Conservation (phyloP, 2,113 vertebrate genomes). For the Sylvietta virens region DNA sequence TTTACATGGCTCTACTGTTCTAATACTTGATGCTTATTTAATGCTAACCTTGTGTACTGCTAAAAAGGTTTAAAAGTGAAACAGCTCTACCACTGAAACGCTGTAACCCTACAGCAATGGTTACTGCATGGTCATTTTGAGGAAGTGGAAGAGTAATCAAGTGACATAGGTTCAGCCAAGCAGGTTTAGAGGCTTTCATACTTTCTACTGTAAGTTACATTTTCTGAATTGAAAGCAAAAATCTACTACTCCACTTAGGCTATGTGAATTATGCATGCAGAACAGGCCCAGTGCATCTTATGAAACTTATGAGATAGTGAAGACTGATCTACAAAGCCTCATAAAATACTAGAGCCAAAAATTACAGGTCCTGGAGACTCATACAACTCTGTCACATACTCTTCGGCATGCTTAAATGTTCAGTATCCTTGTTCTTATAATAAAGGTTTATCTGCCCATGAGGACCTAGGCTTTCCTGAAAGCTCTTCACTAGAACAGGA, state of each 20-base stretch:
- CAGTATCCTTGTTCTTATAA: background rate
- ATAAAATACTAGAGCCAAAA: background rate
- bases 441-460: background rate
- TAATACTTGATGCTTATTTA: background rate
- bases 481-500: background rate
- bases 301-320: background rate
- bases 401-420: accelerated
- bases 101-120: background rate
- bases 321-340: background rate
- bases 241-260: background rate
- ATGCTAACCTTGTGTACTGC: background rate
- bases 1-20: background rate
- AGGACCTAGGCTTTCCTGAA: background rate
- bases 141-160: background rate
- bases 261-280: background rate
- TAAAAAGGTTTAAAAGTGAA: background rate
- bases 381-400: background rate
- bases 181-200: background rate
- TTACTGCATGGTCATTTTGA: background rate
- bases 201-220: background rate
- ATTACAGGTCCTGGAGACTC: background rate
- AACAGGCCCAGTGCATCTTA: background rate
- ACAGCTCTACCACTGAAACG: background rate
- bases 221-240: background rate
- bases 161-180: background rate